Evolutionary conservation across 2,888 invertebrate species (phyloP).

Genomic region (Syritta pipiens): DNA sequence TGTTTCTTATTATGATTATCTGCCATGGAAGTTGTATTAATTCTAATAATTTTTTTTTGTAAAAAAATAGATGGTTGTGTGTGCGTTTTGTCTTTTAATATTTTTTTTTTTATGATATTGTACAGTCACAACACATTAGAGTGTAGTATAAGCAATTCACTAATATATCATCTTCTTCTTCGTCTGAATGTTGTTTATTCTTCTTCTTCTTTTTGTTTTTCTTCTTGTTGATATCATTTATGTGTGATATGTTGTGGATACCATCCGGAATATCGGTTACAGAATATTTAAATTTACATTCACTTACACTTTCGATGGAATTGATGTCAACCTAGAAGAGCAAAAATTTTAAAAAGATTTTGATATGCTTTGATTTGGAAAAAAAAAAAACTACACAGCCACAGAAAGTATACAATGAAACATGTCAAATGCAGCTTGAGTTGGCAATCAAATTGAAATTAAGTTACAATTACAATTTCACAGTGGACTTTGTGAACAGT

Average conservation of each 20-base stretch:
- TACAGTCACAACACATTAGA: slow-evolving; percentile 79
- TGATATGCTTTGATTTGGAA: too few relatives aligned
- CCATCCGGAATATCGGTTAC: slow-evolving; percentile 66
- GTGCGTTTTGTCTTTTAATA: slow-evolving; percentile 20
- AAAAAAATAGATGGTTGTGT: slow-evolving; percentile 37
- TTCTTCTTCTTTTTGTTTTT: slow-evolving; percentile 75
- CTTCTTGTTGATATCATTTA: slow-evolving; percentile 69
- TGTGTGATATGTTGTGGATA: slow-evolving; percentile 60
- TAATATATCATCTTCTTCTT: slow-evolving; percentile 75
- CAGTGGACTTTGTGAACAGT: too few relatives aligned
- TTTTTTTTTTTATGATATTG: slow-evolving; percentile 75
- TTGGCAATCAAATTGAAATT: too few relatives aligned
- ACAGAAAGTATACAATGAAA: too few relatives aligned
- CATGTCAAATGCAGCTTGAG: too few relatives aligned
- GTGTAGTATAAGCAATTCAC: slow-evolving; percentile 79
- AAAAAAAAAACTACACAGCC: too few relatives aligned
- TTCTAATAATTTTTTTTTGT: slow-evolving; percentile 48
- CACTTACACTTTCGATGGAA: slow-evolving; percentile 76
- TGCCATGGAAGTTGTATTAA: slow-evolving; percentile 52
- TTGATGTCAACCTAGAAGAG: slow-evolving; percentile 75
- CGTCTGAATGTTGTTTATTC: slow-evolving; percentile 58
- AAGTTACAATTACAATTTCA: too few relatives aligned
- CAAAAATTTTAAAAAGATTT: neutral
- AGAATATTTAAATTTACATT: slow-evolving; percentile 58
- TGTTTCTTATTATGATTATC: slow-evolving; percentile 14